Conservation (phyloP, 2,113 vertebrate genomes). For the Pseudolaguvia tuberculata region DNA sequence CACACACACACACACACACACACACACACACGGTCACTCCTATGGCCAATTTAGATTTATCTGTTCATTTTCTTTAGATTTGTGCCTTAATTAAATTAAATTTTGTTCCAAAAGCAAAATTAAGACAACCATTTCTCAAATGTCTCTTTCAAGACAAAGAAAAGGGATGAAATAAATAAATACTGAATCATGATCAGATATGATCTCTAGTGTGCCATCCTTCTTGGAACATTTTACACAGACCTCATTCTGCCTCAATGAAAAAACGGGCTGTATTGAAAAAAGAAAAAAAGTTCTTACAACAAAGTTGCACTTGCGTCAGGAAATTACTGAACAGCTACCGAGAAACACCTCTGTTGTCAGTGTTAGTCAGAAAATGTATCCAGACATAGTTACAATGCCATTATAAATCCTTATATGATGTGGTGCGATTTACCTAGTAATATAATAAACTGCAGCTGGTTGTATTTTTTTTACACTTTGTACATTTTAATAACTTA, state of each 20-base stretch:
- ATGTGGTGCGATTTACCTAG: neutral
- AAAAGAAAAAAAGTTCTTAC: neutral
- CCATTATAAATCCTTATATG: neutral
- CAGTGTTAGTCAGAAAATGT: neutral
- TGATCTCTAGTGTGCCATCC: neutral
- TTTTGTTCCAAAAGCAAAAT: neutral
- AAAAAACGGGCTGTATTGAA: neutral
- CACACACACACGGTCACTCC: no score
- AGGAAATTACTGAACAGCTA: neutral
- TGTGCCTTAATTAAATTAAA: neutral
- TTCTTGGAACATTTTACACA: neutral
- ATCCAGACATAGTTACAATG: slow-evolving; percentile 7
- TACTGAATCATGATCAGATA: neutral
- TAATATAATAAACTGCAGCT: neutral
- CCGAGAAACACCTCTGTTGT: neutral
- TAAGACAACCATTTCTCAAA: no score
- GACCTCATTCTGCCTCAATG: slow-evolving; percentile 6
- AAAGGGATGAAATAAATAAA: neutral
- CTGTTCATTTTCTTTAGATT: neutral
- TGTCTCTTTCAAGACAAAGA: neutral
- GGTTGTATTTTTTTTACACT: neutral
- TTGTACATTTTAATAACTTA: neutral
- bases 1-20: no score
- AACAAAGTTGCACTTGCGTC: neutral
- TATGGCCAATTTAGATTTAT: no score